These are phyloP conservation scores for Altica lythri DNA, from an alignment of 2,888 invertebrate genomes.

Conservation along the genomic window DNA sequence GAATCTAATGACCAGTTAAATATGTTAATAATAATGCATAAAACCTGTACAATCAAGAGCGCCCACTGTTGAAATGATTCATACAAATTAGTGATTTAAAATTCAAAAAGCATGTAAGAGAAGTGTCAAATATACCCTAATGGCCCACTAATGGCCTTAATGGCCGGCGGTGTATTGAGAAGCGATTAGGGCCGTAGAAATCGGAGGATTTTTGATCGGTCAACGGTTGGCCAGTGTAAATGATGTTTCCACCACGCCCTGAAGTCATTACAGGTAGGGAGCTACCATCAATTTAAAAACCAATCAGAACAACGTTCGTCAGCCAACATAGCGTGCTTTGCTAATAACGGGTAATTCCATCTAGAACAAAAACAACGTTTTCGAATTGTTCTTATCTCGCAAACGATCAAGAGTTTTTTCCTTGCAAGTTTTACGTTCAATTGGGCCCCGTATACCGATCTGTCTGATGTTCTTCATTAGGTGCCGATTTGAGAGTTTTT, in stretches of 20 bases:
- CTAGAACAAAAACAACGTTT: constrained; percentile 51
- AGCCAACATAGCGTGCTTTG: constrained; percentile 49
- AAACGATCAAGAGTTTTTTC: constrained; percentile 35
- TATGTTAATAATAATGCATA: too few species aligned
- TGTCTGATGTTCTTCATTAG: constrained; percentile 13
- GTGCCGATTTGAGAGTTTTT: constrained; percentile 12
- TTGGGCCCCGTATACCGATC: constrained; percentile 13
- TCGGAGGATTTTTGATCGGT: constrained; percentile 48
- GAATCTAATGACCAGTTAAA: too few species aligned
- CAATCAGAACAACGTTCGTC: constrained; percentile 56
- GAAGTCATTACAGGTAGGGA: constrained; percentile 57
- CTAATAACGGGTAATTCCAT: constrained; percentile 53
- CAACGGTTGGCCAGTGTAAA: constrained; percentile 58
- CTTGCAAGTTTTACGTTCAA: constrained; percentile 15
- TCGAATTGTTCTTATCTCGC: constrained; percentile 48
- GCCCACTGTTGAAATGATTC: constrained; percentile 17
- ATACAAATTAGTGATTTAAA: constrained; percentile 42
- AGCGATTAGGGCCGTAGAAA: constrained; percentile 52
- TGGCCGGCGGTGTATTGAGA: constrained; percentile 54
- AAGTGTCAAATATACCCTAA: constrained; percentile 49
- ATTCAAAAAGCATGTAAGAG: constrained; percentile 40
- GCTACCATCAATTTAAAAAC: constrained; percentile 58
- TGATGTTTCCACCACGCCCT: constrained; percentile 57
- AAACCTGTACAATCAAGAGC: constrained; percentile 5
- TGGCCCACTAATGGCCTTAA: constrained; percentile 49